Evolutionary conservation across 1,140 invertebrate species (phyloP), one percentile per base, ranked within the genome.

Genomic region (Reticulitermes speratus): DNA sequence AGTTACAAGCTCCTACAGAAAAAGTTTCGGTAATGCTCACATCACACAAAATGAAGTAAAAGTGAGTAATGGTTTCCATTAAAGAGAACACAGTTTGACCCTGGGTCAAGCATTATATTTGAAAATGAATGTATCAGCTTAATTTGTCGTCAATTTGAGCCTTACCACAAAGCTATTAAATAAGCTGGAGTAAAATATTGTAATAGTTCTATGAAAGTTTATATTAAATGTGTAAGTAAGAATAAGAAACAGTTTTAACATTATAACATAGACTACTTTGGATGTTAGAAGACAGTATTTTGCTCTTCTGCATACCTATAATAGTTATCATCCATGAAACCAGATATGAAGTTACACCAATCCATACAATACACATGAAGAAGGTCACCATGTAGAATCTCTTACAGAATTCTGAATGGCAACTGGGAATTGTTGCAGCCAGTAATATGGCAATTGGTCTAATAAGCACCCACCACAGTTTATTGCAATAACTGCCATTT

Each of bases 391-490:
- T 89, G 88, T 93, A 95, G 87, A 91, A 93, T 59, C 91, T 92
- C 85, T 89, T 90, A 84, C 92, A 91, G 0, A 88, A 87, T 0
- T 86, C 87, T 88, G 93, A 93, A 48, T 94, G 92, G 89, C 96
- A 96, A 90, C 97, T 95, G 0, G 97, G 97, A 83, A 97, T 94
- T 0, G 96, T 96, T 6, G 95, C 85, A 88, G 93, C 94, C 11
- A 98, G 92, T 9, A 95, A 21, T 55, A 96, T 89, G 45, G 94
- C 94, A 81, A 96, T 95, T 0, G 96, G 96, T 94, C 95, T 96
- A 0, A 94, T 95, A 3, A 95, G 38, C 0, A 95, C 48, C 95
- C 95, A 97, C 93, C 91, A 95, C 86, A 91, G 89, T 91, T 93
- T 93, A 38, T 9, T 44, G 21, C 38, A n/a, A 21, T 25, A 52